Base-by-base conservation (phyloP, 1,140 invertebrate genomes). In the Musca vetustissima region DNA sequence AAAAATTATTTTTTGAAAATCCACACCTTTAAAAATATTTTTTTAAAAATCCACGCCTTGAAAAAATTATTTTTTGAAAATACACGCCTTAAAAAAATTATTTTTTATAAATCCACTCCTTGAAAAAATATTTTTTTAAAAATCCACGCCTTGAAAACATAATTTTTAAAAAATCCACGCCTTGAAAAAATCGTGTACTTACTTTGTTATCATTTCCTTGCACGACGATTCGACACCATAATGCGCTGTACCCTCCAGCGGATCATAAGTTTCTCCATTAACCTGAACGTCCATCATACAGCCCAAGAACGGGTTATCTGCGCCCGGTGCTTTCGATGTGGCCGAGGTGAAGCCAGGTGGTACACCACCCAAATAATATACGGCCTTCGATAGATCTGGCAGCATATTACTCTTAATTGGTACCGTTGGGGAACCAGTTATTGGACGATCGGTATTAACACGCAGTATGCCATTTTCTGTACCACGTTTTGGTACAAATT, bases 211-310 rank as follows among this genome's bases (percentile, higher is more conserved):
- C 70, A 75, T 78, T 19, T 79, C 74, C 68, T 82, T 82, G 83
- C 94, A 96, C 9, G 89, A 88, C 0, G 88, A 84, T 74, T 94
- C 91, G 0, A 96, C 87, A 0, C 93, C 93, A 75, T 91, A 90
- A 75, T 88, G 89, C 14, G 89, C 85, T 48, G 90, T 87, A 15
- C 87, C 87, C 68, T 88, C 87, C 53, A 86, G 71, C 14, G 86
- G 83, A 74, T 87, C 84, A 67, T 86, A 86, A 0, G 83, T 84
- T 73, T 81, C 86, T 2, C 90, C 86, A 71, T 92, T 89, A 0
- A 95, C 88, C 55, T 91, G 86, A 1, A 96, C 85, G 65, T 92
- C 90, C 14, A 90, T 89, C 84, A 97, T 88, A 75, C 93, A 96
- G 7, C 94, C 94, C 19, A 93, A 83, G 78, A 93, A 91, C 1